phyloP scores from a whole-genome alignment of 92 coral and sea anemone genomes.

The Muricea muricata region DNA sequence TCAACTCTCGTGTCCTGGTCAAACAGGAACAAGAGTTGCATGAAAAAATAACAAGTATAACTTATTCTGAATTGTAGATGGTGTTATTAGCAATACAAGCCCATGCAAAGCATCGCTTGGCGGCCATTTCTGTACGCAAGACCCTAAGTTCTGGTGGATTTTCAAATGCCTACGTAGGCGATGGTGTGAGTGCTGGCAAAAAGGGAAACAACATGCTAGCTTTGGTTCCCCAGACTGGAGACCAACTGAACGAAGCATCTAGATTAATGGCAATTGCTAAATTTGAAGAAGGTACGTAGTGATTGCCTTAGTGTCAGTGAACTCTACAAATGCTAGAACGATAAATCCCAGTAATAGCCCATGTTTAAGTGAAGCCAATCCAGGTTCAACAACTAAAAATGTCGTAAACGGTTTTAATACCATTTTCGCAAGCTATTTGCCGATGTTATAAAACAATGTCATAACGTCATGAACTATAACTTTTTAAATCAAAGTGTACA shows the following conservation, averaged over 20 bases:
- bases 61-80: not conserved
- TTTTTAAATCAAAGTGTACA: too few species aligned
- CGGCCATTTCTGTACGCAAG: constrained; percentile 57
- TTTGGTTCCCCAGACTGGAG: constrained; percentile 54
- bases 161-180: not conserved
- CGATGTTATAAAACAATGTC: too few species aligned
- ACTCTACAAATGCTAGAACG: not conserved
- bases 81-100: constrained; percentile 69
- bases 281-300: constrained; percentile 65
- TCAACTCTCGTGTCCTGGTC: too few species aligned
- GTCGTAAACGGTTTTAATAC: too few species aligned
- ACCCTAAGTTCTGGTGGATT: not conserved
- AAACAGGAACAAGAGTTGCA: too few species aligned
- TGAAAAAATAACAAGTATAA: too few species aligned
- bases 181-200: constrained; percentile 8
- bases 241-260: constrained; percentile 75
- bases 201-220: constrained; percentile 46
- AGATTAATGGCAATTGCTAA: constrained; percentile 78
- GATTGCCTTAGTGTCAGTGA: not conserved
- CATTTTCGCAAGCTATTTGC: too few species aligned
- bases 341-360: not conserved
- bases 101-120: constrained; percentile 71
- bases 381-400: too few species aligned
- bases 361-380: too few species aligned
- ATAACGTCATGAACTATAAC: too few species aligned